phyloP scores from a whole-genome alignment of 2,888 invertebrate species.

The Drosophila setosimentum region DNA sequence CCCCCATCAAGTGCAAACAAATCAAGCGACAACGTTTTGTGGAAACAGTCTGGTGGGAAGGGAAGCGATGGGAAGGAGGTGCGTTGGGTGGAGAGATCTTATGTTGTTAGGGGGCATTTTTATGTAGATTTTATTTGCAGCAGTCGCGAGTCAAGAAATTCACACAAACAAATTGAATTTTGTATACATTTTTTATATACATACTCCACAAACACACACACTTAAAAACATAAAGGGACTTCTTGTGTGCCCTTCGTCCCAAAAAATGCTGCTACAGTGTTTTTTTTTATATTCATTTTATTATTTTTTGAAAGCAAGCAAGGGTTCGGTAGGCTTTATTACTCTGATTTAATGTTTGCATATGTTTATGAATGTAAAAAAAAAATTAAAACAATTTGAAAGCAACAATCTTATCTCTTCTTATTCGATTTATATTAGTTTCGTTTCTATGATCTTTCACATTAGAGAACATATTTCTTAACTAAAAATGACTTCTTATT shows the following conservation, averaged over 20 bases:
- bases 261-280: slow-evolving; percentile 44
- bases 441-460: neutral
- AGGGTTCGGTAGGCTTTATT: neutral
- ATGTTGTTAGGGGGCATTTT: slow-evolving; percentile 50
- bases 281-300: slow-evolving; percentile 2
- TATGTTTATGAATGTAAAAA: neutral
- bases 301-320: neutral
- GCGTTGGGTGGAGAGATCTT: neutral
- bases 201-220: slow-evolving; percentile 44
- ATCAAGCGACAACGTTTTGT: slow-evolving; percentile 50
- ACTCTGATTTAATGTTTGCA: neutral
- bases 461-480: neutral
- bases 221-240: slow-evolving; percentile 54
- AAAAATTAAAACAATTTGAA: neutral
- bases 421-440: neutral
- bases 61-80: neutral
- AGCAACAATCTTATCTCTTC: neutral
- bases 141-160: slow-evolving; percentile 75
- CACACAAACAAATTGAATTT: slow-evolving; percentile 75
- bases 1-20: slow-evolving; percentile 40
- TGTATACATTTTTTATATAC: slow-evolving; percentile 70
- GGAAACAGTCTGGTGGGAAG: neutral
- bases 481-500: neutral
- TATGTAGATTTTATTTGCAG: slow-evolving; percentile 77
- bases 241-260: slow-evolving; percentile 60